Conservation (phyloP, 2,888 invertebrate genomes). For the Coelopa pilipes region DNA sequence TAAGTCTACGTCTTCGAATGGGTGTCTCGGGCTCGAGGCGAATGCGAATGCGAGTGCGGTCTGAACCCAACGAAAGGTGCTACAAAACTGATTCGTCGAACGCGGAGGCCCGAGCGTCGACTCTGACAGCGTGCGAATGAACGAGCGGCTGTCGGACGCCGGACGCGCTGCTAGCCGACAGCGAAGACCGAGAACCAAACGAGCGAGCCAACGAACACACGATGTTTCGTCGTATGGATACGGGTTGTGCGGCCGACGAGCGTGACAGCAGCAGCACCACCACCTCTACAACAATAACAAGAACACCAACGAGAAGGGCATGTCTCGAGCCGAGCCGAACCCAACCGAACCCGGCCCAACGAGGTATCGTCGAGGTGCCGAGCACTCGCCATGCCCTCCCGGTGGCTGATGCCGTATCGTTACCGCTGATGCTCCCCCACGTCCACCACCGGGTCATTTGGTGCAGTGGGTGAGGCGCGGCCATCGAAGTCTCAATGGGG, state of each 20-base stretch:
- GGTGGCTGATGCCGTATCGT: too few relatives aligned
- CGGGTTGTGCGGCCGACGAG: conserved; percentile 29
- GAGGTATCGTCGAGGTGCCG: background rate
- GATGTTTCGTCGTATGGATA: conserved; percentile 36
- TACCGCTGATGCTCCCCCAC: too few relatives aligned
- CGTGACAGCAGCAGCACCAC: conserved; percentile 39
- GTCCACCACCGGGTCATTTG: too few relatives aligned
- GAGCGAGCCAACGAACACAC: conserved; percentile 41
- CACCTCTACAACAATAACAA: conserved; percentile 24
- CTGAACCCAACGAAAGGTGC: conserved; percentile 62
- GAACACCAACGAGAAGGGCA: conserved; percentile 29
- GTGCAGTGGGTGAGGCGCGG: too few relatives aligned
- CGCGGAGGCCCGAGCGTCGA: conserved; percentile 27
- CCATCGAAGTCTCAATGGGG: too few relatives aligned
- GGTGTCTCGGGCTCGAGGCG: too few relatives aligned
- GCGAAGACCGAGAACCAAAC: conserved; percentile 32
- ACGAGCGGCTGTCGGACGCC: conserved; percentile 27
- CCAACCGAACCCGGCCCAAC: conserved; percentile 3
- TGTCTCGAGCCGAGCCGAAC: background rate
- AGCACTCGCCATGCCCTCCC: too few relatives aligned
- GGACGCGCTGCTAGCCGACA: conserved; percentile 17
- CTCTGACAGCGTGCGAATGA: conserved; percentile 25
- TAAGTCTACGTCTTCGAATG: too few relatives aligned
- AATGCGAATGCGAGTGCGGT: conserved; percentile 50
- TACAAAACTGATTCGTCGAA: conserved; percentile 57